Evolutionary conservation across 2,797 vertebrate species (phyloP), one percentile per base, ranked within the genome.

Genomic region (Cirrhinus mrigala): DNA sequence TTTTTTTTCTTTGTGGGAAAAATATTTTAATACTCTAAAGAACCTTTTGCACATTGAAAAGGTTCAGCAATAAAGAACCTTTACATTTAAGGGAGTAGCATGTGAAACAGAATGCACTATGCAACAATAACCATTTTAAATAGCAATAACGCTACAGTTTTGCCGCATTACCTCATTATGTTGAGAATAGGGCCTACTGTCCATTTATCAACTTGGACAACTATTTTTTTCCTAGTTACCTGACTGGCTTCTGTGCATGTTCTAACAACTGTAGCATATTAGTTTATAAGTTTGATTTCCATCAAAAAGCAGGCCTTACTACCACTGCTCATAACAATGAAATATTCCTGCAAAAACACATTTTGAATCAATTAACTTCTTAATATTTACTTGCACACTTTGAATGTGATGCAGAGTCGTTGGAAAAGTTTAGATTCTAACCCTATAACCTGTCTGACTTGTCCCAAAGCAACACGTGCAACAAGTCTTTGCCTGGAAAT

Each of bases 381-480:
- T 46, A 16, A 46, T 46, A 79, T 64, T 79, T 62, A 64, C n/a
- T 6, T 64, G 15, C 27, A 33, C 6, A 37, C 5, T 20, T 5
- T 78, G 22, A 78, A 44, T 46, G 74, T 15, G 52, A 58, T n/a
- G 27, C 62, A 80, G 24, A 50, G n/a, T 20, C 11, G 6, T 48
- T 73, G 33, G 24, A 70, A 52, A 40, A 62, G 24, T 85, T 81
- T 44, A 60, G 75, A 62, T 75, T 79, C 20, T 37, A n/a, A 81
- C 54, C n/a, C 44, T 54, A 44, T 85, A 73, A 48, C 64, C 66
- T 1, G 40, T 69, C 14, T 50, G 29, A 64, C 69, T 70, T 54
- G 46, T 44, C 71, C 58, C 71, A 37, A 64, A 54, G 75, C 82
- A 85, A 89, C 80, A 70, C 85, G 64, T 71, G 70, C 88, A 78